Evolutionary conservation across 2,113 vertebrate genomes (phyloP), one percentile per base, ranked within the genome.

Genomic region (Hepsetus odoe): DNA sequence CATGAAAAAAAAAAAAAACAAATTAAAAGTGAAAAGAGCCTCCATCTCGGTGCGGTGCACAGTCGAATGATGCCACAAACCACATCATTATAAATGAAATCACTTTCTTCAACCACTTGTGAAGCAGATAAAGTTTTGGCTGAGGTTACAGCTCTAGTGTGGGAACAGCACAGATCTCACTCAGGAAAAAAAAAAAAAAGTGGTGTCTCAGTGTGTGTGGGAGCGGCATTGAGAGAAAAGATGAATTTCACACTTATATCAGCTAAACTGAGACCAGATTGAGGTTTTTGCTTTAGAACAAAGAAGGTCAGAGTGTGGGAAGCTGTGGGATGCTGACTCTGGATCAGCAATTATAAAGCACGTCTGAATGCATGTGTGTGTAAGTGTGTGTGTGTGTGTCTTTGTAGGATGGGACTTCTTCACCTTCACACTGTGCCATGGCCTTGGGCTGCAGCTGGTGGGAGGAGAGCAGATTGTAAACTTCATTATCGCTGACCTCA

Each of bases 401-500:
- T 61, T 13, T 71, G 22, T n/a, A 18, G 7, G 28, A 26, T 4
- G 38, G 26, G 20, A 74, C 7, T 7, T n/a, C 58, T 35, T 40
- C 62, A 72, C 64, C 35, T 67, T 67, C 71, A 59, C 26, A n/a
- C 1, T 1, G n/a, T 32, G 6, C 12, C 42, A 12, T 38, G 32
- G 46, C 74, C 66, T 66, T 76, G 46, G 55, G 61, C 22, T 38
- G 42, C 66, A 69, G 66, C 66, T 69, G 66, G 42, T 69, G 28
- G 26, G 42, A 69, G 66, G 40, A 10, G 40, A 69, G 66, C 42
- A 49, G 66, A 46, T 49, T 66, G 53, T 30, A 56, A 76, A 42
- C 46, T 56, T 56, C 42, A 46, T 69, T 76, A 67, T 76, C 49
- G 3, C 49, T 76, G 74, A 76, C 8, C 59, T 74, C 40, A 61